These are phyloP conservation scores for Periplaneta americana DNA, from an alignment of 1,140 invertebrate genomes.

Conservation along the genomic window DNA sequence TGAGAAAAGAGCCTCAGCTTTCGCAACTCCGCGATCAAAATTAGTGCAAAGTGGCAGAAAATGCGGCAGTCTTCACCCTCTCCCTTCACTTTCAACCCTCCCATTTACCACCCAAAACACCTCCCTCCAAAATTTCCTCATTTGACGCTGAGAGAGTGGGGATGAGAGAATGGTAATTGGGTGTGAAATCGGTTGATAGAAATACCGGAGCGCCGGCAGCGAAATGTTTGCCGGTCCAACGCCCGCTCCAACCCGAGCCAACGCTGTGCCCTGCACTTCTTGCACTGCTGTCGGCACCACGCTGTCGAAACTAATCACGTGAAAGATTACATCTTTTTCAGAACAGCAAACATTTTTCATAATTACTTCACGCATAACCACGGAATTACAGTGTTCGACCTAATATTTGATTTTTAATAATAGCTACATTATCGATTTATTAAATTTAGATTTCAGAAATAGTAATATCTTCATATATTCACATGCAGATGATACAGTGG, in stretches of 20 bases:
- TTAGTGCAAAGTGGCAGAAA: conserved; percentile 7
- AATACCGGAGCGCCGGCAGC: not conserved
- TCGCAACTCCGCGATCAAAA: not conserved
- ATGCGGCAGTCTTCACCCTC: not conserved
- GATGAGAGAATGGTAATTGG: conserved; percentile 8
- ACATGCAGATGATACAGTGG: no score
- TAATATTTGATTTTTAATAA: no score
- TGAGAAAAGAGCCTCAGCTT: not conserved
- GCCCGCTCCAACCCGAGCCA: not conserved
- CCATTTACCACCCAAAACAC: not conserved
- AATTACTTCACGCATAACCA: no score
- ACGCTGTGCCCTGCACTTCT: not conserved
- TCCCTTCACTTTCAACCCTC: not conserved
- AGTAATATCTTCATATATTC: no score
- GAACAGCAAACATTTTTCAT: no score
- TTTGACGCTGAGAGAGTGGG: conserved; percentile 5
- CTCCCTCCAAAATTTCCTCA: conserved; percentile 12
- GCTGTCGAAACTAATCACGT: no score
- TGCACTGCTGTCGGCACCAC: no score
- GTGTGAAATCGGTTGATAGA: conserved; percentile 13
- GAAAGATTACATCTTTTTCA: no score
- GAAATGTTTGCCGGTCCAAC: not conserved
- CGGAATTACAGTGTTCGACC: no score
- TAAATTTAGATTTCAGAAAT: no score
- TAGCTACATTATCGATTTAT: no score